Evolutionary conservation across 2,888 invertebrate genomes (phyloP), one percentile per base, ranked within the genome.

Genomic region (Mimachlamys varia): DNA sequence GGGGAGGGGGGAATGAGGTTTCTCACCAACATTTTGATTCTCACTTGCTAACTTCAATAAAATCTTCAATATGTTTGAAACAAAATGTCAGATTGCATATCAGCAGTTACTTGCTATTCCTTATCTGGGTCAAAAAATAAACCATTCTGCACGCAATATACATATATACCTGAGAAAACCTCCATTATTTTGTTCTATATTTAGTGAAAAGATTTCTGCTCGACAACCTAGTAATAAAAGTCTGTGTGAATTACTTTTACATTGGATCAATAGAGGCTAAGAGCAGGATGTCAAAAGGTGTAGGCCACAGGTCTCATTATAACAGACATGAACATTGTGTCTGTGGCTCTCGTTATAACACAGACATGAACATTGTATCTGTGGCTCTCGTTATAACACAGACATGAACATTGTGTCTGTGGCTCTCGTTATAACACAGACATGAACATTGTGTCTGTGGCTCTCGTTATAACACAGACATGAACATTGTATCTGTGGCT

Each of bases 131-230:
- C 76, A 76, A 76, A 22, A 33, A 2, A 58, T 58, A 58, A 1
- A 7, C 58, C 19, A 76, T 22, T 33, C 76, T 33, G 33, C 17
- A 76, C 27, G 27, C 27, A 27, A 22, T 15, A 76, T 27, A 27
- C n/a, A 1, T 10, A 22, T 15, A 76, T 27, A 27, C n/a, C 27
- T 10, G 76, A 15, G 15, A 27, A 62, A 76, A 76, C 12, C 33
- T 76, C 76, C 7, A 33, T 76, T 27, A 76, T 33, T 33, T 76
- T 76, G 76, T 76, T 76, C 76, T 76, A 76, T 76, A 33, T 76
- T 76, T 76, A 76, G 27, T 76, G 76, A 76, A 76, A 44, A 44
- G 44, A 33, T 76, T 76, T 33, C 76, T 76, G 33, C 10, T 15
- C 27, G 76, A 76, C 7, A 27, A 76, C 33, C 33, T 3, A 33